Evolutionary conservation across 2,797 vertebrate genomes (phyloP).

Genomic region (Pogoniulus pusillus): DNA sequence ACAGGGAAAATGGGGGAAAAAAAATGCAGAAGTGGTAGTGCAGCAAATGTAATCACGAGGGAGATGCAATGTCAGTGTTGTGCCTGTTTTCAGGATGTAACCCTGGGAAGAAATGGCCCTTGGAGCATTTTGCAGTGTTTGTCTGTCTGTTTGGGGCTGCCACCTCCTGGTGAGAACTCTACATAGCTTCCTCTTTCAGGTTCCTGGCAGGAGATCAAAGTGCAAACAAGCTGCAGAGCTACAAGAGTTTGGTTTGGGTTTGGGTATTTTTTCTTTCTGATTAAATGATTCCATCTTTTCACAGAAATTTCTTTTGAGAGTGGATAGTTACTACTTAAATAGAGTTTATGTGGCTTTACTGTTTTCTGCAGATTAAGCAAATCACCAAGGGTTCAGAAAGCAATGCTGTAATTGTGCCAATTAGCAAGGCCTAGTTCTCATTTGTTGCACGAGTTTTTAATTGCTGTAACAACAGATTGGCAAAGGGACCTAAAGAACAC

Average conservation of each 20-base stretch:
- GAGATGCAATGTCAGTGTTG: neutral
- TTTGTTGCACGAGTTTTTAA: neutral
- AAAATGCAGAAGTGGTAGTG: neutral
- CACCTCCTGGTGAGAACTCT: conserved; percentile 55
- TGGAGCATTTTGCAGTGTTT: neutral
- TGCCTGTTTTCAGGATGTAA: neutral
- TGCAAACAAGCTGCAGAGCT: neutral
- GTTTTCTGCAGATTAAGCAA: neutral
- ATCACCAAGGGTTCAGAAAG: neutral
- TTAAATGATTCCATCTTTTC: fast-evolving
- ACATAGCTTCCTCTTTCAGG: too few relatives aligned
- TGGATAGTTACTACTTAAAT: neutral
- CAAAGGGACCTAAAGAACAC: too few relatives aligned
- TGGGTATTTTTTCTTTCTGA: neutral
- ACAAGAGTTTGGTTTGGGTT: neutral
- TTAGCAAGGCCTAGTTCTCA: neutral
- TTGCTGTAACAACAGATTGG: neutral
- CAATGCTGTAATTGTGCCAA: neutral
- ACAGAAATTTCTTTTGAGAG: neutral
- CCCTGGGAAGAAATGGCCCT: neutral
- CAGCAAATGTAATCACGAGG: neutral
- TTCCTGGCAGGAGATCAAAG: neutral
- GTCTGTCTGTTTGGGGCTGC: conserved; percentile 1
- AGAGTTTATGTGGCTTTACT: neutral
- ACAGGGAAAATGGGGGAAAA: neutral